Evolutionary conservation across 2,113 vertebrate genomes (phyloP), one percentile per base, ranked within the genome.

Genomic region (Stomatorhinus ivindoensis): DNA sequence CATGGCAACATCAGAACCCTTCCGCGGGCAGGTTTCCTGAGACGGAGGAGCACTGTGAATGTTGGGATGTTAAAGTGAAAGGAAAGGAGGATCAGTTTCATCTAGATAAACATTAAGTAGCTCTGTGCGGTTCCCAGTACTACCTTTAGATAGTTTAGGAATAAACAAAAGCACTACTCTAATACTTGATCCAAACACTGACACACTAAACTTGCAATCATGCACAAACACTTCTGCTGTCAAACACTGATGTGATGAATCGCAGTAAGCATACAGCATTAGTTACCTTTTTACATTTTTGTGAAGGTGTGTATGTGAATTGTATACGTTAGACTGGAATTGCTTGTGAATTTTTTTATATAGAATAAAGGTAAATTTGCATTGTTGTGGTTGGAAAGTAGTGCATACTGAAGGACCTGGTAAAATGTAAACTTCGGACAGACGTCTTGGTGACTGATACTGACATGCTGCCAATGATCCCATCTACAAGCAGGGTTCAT

Each of bases 281-380:
- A 53, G 50, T 87, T 86, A 87, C 84, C n/a, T 44, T 88, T 76
- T 58, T 83, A 51, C 39, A 88, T 90, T 39, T 90, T 88, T 89
- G 58, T 69, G 87, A 87, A 89, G 84, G 39, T 91, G 86, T 91
- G 82, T 39, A 76, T 91, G 91, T 90, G 89, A 89, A 89, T 83
- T 89, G 91, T 92, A 90, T 92, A 92, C 91, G 84, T 92, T 42
- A 92, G 90, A 87, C 87, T 91, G 91, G 87, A 92, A 89, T 92
- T 91, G 82, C 42, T 90, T 91, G 91, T 92, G 48, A 85, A 10
- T 86, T 88, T 85, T 44, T 89, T 88, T 91, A 91, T 89, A 83
- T 89, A 91, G 76, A 93, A 91, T 91, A 93, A 93, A 92, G 69
- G 89, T 89, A 89, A 92, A 90, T 8, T 83, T 44, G 39, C 86